phyloP scores from a whole-genome alignment of 1,140 invertebrate genomes.

The Euglossa dilemma region DNA sequence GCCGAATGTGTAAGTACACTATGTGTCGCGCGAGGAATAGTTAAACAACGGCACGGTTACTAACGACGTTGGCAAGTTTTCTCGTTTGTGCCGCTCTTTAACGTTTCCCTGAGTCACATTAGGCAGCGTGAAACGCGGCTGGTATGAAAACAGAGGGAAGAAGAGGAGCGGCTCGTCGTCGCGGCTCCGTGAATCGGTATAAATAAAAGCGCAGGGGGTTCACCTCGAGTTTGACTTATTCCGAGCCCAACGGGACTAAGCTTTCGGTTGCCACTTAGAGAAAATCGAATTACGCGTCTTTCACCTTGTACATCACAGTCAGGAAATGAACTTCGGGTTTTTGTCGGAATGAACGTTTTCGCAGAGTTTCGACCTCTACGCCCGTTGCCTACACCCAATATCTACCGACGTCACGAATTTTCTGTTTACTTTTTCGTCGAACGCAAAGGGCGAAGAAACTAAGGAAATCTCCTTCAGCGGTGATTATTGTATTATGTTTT shows the following conservation, averaged over 20 bases:
- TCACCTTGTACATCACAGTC: slow-evolving; percentile 44
- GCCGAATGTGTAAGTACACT: not conserved
- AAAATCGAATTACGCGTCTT: slow-evolving; percentile 73
- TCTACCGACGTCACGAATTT: not conserved
- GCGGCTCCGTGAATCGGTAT: not conserved
- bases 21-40: slow-evolving; percentile 13
- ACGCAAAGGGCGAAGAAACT: not conserved
- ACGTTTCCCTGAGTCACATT: slow-evolving; percentile 30
- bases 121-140: slow-evolving; percentile 12
- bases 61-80: slow-evolving; percentile 68
- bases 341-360: slow-evolving; percentile 57
- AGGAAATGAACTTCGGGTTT: slow-evolving; percentile 72
- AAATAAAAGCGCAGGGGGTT: slow-evolving; percentile 38
- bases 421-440: not conserved
- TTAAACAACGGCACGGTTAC: slow-evolving; percentile 59
- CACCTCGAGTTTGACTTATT: slow-evolving; percentile 38
- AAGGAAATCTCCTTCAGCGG: no score
- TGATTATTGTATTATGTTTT: not conserved
- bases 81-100: slow-evolving; percentile 55
- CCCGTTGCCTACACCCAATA: not conserved
- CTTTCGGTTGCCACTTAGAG: slow-evolving; percentile 65
- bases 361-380: slow-evolving; percentile 37
- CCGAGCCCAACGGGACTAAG: not conserved
- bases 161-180: not conserved
- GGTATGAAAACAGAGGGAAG: not conserved